Percentiles rank a stretch among this genome's conserved stretches.
Conservation (phyloP, 1,140 invertebrate genomes). For the Heterodera carotae region DNA sequence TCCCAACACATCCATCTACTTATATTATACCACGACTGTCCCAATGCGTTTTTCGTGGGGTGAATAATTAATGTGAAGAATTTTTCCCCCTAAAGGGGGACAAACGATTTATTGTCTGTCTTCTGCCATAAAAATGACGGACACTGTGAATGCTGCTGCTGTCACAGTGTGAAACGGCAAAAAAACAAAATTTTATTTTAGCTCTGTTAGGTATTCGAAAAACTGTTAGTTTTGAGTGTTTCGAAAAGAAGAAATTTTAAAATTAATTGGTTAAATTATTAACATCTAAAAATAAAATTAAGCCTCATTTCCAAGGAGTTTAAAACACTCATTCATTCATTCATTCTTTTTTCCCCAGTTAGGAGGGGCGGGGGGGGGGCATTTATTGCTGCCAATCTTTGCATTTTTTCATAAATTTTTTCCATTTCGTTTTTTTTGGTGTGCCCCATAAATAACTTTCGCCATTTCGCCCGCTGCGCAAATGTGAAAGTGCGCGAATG, state of each 20-base stretch:
- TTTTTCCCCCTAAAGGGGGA: background rate
- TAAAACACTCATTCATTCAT: too few relatives aligned
- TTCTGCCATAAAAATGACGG: background rate
- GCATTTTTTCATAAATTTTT: background rate
- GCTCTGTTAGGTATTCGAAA: background rate
- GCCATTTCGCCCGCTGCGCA: background rate
- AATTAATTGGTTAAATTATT: too few relatives aligned
- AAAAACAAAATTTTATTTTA: background rate
- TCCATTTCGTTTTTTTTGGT: background rate
- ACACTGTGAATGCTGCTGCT: too few relatives aligned
- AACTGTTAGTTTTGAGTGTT: background rate
- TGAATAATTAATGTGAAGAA: background rate
- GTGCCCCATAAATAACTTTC: background rate
- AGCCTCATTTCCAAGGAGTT: too few relatives aligned
- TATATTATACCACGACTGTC: background rate
- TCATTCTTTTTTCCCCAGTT: too few relatives aligned
- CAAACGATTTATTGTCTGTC: background rate
- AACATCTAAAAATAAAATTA: too few relatives aligned
- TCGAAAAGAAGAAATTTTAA: constrained; percentile 7
- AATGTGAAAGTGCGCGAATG: constrained; percentile 14
- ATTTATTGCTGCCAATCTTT: too few relatives aligned
- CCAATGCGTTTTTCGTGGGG: too few relatives aligned
- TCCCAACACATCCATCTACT: background rate
- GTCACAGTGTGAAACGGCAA: too few relatives aligned
- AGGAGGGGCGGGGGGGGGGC: too few relatives aligned